Evolutionary conservation across 2,113 vertebrate genomes (phyloP).

Genomic region (Hucho hucho): DNA sequence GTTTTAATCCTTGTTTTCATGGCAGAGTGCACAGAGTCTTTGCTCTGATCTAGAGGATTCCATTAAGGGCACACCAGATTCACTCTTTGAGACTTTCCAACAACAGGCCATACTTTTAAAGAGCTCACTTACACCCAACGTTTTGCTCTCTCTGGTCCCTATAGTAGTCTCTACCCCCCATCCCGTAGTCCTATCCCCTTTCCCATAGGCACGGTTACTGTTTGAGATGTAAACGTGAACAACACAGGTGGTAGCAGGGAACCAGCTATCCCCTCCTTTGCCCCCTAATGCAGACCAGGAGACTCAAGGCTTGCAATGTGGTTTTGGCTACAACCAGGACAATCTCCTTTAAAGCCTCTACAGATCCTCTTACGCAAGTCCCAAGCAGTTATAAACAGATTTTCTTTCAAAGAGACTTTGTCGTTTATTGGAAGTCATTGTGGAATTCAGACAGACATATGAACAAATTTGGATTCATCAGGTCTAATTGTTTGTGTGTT

Average conservation of each 20-base stretch:
- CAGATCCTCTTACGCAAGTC: constrained; percentile 50
- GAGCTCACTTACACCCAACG: constrained; percentile 4
- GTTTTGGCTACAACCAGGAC: constrained; percentile 59
- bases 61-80: constrained; percentile 16
- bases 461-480: constrained; percentile 16
- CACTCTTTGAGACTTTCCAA: background rate
- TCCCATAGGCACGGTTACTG: constrained; percentile 17
- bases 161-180: constrained; percentile 8
- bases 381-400: constrained; percentile 32
- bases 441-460: constrained; percentile 28
- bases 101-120: constrained; percentile 1
- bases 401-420: constrained; percentile 37
- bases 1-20: constrained; percentile 24
- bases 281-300: constrained; percentile 30
- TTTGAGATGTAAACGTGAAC: background rate
- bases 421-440: constrained; percentile 12
- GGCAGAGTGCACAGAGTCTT: background rate
- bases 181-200: constrained; percentile 16
- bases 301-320: constrained; percentile 33
- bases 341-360: constrained; percentile 49
- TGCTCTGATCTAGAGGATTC: constrained; percentile 13
- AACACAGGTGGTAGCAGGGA: constrained; percentile 40
- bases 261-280: constrained; percentile 37
- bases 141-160: constrained; percentile 20
- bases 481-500: background rate